Base-by-base conservation (phyloP, 1,140 invertebrate genomes). In the Ericerus pela region DNA sequence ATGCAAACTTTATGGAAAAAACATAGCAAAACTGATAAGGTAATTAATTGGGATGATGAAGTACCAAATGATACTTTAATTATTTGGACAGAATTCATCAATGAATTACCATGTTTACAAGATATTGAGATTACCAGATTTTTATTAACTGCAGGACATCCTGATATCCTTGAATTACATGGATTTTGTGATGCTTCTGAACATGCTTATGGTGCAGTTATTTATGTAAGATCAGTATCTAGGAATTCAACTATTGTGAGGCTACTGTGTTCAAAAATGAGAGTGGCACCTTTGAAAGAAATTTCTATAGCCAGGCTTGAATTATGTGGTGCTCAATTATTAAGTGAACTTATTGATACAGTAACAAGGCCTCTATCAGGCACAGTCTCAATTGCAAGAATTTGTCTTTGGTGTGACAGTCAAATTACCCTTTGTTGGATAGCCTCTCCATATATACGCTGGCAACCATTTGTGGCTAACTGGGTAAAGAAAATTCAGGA, bases 241-340 rank as follows among this genome's bases (percentile, higher is more conserved):
- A 43, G 37, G 0, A 54, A 43, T 10, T 43, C 59, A 53, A 53
- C 41, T 22, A n/a, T 52, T 10, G 36, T 58, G 4, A 29, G 37
- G 22, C 56, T 60, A 47, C n/a, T 64, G 5, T 30, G 36, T 14
- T 54, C 61, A 5, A 63, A 64, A 55, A 56, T 58, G 1, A 56
- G 60, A 26, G 58, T 63, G 0, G 60, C 62, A 8, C 59, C 63
- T 11, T 18, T 63, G 8, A 64, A 63, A 20, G 37, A 18, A 0
- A 51, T 61, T 1, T 67, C 68, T 18, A 63, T 77, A 28, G 73
- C 75, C 3, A 37, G 71, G 56, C 60, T 76, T 12, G 75, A 76
- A 62, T 59, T 76, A 6, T 66, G 62, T 43, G 72, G 65, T 8
- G 72, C 73, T 6, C 38, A 66, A 1, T 47, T 74, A 14, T 55